phyloP scores from a whole-genome alignment of 2,113 vertebrate species.

The Phylloscopus trochiloides region DNA sequence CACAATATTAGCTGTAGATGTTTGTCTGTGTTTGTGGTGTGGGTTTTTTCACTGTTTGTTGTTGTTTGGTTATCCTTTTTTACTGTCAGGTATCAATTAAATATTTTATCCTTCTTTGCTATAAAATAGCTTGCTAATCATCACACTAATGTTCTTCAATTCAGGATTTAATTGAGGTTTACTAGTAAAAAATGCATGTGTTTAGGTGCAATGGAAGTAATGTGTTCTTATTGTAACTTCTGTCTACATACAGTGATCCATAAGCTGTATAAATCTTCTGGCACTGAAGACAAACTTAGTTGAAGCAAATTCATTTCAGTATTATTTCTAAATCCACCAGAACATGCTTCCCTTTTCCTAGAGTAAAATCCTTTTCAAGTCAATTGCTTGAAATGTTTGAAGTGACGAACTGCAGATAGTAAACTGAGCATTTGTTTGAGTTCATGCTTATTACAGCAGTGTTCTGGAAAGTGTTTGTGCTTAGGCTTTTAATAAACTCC shows the following conservation, averaged over 20 bases:
- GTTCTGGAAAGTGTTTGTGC: constrained; percentile 68
- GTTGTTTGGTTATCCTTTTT: background rate
- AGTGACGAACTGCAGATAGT: constrained; percentile 69
- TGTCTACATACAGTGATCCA: background rate
- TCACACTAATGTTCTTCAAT: background rate
- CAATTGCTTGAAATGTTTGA: constrained; percentile 55
- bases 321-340: constrained; percentile 37
- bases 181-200: background rate
- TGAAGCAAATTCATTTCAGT: constrained; percentile 37
- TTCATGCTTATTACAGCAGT: constrained; percentile 65
- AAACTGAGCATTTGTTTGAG: constrained; percentile 65
- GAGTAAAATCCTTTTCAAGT: constrained; percentile 60
- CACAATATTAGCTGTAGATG: constrained; percentile 6
- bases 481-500: constrained; percentile 73
- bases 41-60: background rate
- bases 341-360: constrained; percentile 38
- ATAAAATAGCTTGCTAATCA: background rate
- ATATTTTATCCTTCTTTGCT: background rate
- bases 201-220: background rate
- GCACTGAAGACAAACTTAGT: background rate
- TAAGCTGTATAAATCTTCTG: background rate
- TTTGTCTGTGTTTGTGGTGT: constrained; percentile 28
- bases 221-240: background rate
- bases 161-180: background rate
- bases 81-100: constrained; percentile 2